These are phyloP conservation scores for Danaus chrysippus DNA, from an alignment of 2,888 invertebrate species.

Conservation along the genomic window DNA sequence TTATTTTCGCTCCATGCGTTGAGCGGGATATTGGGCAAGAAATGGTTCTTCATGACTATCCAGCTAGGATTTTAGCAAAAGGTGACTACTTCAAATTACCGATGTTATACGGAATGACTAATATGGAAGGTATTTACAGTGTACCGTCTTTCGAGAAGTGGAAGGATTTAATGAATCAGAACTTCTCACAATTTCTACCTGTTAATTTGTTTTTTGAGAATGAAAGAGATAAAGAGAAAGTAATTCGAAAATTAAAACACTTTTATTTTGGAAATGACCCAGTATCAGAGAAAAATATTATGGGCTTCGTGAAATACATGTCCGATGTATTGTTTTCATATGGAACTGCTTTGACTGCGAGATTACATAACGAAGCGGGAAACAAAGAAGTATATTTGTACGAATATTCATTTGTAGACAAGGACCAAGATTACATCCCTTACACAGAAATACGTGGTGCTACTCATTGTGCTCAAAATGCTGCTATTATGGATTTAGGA, in stretches of 20 bases:
- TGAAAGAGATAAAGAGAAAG: conserved; percentile 38
- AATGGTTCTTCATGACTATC: conserved; percentile 41
- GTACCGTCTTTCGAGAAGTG: conserved; percentile 35
- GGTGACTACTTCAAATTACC: conserved; percentile 42
- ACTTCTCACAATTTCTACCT: conserved; percentile 50
- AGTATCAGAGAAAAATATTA: conserved; percentile 36
- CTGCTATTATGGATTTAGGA: conserved; percentile 36
- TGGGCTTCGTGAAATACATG: conserved; percentile 45
- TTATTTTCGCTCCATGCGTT: conserved; percentile 37
- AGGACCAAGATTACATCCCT: conserved; percentile 34
- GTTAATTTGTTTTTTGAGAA: conserved; percentile 42
- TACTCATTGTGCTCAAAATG: conserved; percentile 41
- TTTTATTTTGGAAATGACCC: conserved; percentile 40
- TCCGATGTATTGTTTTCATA: conserved; percentile 52
- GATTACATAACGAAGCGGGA: conserved; percentile 42
- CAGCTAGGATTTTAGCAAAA: conserved; percentile 39
- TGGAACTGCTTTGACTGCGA: conserved; percentile 38
- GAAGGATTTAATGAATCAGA: conserved; percentile 43
- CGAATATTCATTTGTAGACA: conserved; percentile 45
- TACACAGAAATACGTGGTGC: conserved; percentile 34
- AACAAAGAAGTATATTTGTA: conserved; percentile 48
- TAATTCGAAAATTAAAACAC: conserved; percentile 40
- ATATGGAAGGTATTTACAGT: conserved; percentile 40
- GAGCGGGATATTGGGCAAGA: conserved; percentile 37
- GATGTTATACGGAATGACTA: conserved; percentile 41